These are phyloP conservation scores for Eurosta solidaginis DNA, from an alignment of 1,140 invertebrate species.

Conservation along the genomic window DNA sequence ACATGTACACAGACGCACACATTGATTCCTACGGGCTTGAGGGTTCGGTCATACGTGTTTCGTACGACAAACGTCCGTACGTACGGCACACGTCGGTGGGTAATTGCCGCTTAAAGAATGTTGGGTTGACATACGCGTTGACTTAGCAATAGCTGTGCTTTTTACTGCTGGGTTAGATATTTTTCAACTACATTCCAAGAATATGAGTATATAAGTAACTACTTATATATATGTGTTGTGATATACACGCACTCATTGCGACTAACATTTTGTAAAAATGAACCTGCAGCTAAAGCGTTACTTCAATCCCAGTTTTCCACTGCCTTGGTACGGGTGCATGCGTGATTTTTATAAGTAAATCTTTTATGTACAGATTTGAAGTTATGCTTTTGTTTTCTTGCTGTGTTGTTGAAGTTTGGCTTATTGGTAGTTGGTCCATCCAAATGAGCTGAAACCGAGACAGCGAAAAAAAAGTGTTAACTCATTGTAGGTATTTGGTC, in stretches of 20 bases:
- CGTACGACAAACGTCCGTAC: no score
- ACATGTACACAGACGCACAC: no score
- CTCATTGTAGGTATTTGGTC: constrained; percentile 17
- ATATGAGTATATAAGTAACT: no score
- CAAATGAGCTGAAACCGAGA: not conserved
- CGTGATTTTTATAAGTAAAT: not conserved
- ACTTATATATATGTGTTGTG: not conserved
- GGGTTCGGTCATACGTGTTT: no score
- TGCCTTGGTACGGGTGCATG: not conserved
- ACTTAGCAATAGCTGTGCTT: no score
- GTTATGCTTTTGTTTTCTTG: not conserved
- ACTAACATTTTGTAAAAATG: not conserved
- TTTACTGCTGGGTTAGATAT: no score
- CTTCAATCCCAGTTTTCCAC: not conserved
- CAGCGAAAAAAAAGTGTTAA: not conserved
- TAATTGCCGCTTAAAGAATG: no score
- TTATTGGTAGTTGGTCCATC: not conserved
- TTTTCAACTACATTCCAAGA: no score
- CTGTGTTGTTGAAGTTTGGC: not conserved
- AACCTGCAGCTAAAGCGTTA: not conserved
- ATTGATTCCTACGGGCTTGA: no score
- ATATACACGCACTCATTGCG: not conserved
- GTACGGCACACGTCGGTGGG: no score
- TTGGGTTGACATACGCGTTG: no score
- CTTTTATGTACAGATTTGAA: not conserved